Evolutionary conservation across 2,888 invertebrate species (phyloP).

Genomic region (Macropis europaea): DNA sequence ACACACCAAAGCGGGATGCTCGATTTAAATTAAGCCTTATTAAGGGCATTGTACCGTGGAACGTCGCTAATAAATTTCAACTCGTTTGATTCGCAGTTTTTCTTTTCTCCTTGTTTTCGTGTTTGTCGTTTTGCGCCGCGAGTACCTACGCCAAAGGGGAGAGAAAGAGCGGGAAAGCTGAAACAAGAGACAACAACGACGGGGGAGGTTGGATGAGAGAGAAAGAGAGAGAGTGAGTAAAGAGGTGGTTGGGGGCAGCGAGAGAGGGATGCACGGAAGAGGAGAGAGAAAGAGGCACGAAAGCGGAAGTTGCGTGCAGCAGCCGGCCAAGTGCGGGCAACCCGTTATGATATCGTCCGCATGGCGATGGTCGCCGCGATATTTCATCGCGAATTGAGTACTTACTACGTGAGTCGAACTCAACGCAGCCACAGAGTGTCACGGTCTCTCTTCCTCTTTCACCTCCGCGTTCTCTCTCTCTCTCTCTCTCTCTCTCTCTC

Average conservation of each 20-base stretch:
- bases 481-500: neutral
- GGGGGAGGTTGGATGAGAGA: neutral
- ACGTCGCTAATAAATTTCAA: slow-evolving; percentile 54
- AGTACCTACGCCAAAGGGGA: neutral
- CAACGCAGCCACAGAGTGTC: slow-evolving; percentile 70
- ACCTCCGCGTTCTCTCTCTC: slow-evolving; percentile 28
- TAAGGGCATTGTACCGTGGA: slow-evolving; percentile 47
- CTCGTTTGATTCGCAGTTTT: slow-evolving; percentile 43
- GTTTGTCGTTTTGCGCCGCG: neutral
- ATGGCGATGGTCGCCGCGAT: slow-evolving; percentile 67
- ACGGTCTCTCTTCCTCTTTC: slow-evolving; percentile 41
- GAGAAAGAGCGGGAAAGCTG: slow-evolving; percentile 8
- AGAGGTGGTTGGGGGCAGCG: neutral
- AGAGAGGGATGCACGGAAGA: slow-evolving; percentile 37
- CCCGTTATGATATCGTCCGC: slow-evolving; percentile 70
- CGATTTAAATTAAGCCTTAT: slow-evolving; percentile 59
- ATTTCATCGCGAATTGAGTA: slow-evolving; percentile 75
- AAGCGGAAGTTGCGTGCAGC: slow-evolving; percentile 71
- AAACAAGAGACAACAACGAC: neutral
- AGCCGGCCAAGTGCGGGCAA: slow-evolving; percentile 67
- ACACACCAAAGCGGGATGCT: slow-evolving; percentile 14
- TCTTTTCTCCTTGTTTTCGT: neutral
- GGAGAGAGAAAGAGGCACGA: slow-evolving; percentile 46
- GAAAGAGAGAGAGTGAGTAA: neutral
- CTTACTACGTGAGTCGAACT: slow-evolving; percentile 70